These are phyloP conservation scores for Anthonomus grandis DNA, from an alignment of 1,140 invertebrate species.

Conservation along the genomic window DNA sequence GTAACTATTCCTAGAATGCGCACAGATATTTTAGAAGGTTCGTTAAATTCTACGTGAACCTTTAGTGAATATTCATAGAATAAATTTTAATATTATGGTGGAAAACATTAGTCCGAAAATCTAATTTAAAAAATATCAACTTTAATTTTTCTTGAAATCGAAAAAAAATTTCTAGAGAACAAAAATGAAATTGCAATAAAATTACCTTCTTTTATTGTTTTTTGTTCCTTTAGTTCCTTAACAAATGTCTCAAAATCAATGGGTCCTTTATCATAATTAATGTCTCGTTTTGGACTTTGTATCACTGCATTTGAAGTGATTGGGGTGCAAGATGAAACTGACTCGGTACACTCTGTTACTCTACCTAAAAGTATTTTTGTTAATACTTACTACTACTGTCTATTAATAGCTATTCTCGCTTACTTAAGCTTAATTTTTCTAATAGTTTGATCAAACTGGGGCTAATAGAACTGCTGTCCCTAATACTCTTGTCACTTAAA, in stretches of 20 bases:
- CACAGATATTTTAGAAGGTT: no score
- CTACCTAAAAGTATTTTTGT: conserved; percentile 16
- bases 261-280: conserved; percentile 12
- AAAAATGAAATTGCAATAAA: neutral
- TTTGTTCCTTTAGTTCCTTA: conserved; percentile 12
- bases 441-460: conserved; percentile 15
- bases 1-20: no score
- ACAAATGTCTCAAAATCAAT: conserved; percentile 17
- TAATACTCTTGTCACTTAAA: neutral
- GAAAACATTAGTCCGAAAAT: no score
- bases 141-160: no score
- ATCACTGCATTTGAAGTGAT: no score
- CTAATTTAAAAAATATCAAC: no score
- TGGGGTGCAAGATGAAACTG: conserved; percentile 1
- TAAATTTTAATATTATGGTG: no score
- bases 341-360: conserved; percentile 26
- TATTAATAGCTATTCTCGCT: neutral
- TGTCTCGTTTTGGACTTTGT: no score
- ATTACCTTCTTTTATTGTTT: neutral
- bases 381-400: neutral
- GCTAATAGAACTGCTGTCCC: conserved; percentile 1
- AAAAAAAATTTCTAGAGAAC: neutral
- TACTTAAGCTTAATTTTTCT: conserved; percentile 24
- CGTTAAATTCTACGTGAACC: no score
- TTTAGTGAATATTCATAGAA: no score